Percentiles rank a stretch among this genome's conserved stretches.
These are phyloP conservation scores for Porites rus DNA, from an alignment of 92 coral and sea anemone species.

Conservation along the genomic window DNA sequence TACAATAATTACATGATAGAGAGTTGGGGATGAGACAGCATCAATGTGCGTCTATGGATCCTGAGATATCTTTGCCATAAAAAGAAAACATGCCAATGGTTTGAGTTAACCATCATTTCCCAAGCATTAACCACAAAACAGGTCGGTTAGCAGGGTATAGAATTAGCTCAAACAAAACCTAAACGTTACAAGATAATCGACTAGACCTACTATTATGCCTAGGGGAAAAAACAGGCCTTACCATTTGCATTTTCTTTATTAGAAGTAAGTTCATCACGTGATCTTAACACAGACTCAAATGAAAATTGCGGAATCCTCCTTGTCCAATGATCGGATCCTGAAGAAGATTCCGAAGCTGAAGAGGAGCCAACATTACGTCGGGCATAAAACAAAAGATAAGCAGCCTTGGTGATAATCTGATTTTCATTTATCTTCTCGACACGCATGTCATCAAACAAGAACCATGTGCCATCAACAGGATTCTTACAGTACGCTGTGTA, in stretches of 20 bases:
- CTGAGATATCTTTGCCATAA: too few relatives aligned
- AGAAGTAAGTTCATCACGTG: slow-evolving; percentile 35
- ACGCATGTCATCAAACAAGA: slow-evolving; percentile 85
- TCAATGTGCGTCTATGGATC: too few relatives aligned
- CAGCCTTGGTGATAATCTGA: slow-evolving; percentile 78
- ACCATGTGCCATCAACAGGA: slow-evolving; percentile 89
- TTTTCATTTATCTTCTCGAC: slow-evolving; percentile 68
- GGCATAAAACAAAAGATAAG: slow-evolving; percentile 89
- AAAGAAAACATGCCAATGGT: not conserved
- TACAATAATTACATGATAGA: too few relatives aligned
- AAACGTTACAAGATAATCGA: not conserved
- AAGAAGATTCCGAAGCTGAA: slow-evolving; percentile 78
- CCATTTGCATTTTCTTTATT: slow-evolving; percentile 26
- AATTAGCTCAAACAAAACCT: not conserved
- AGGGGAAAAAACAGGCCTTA: not conserved
- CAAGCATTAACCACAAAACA: not conserved
- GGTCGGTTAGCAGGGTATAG: not conserved
- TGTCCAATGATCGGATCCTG: slow-evolving; percentile 87
- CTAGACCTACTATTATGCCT: not conserved
- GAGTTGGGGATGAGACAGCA: too few relatives aligned
- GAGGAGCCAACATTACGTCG: slow-evolving; percentile 79
- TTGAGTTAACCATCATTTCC: slow-evolving; percentile 14
- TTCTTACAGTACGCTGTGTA: slow-evolving; percentile 94
- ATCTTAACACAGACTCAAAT: slow-evolving; percentile 65
- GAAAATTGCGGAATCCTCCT: slow-evolving; percentile 79